Evolutionary conservation across 2,113 vertebrate genomes (phyloP).

Genomic region (Ophiodon elongatus): DNA sequence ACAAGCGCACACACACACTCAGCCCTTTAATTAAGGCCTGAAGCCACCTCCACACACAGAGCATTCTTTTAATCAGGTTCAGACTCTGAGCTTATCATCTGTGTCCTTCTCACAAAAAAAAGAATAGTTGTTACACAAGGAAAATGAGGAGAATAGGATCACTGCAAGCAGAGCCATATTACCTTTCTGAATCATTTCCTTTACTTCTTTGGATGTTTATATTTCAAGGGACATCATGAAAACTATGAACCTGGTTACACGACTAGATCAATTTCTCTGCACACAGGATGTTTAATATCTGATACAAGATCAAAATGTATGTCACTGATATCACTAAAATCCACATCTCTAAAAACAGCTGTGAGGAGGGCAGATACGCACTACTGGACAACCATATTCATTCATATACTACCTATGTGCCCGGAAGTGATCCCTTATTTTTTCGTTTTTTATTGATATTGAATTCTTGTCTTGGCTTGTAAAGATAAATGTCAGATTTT

Average conservation of each 20-base stretch:
- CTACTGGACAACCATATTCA: background rate
- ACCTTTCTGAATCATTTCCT: background rate
- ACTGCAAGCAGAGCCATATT: background rate
- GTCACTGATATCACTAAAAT: background rate
- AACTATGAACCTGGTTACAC: background rate
- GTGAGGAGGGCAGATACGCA: background rate
- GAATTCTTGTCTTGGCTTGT: background rate
- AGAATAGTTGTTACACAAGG: slow-evolving; percentile 24
- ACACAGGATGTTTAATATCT: background rate
- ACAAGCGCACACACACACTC: slow-evolving; percentile 29
- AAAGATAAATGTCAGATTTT: slow-evolving; percentile 66
- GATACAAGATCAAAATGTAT: background rate
- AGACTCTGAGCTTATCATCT: slow-evolving; percentile 58
- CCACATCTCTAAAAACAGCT: background rate
- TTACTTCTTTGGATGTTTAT: slow-evolving; percentile 5
- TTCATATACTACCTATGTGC: background rate
- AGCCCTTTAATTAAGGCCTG: slow-evolving; percentile 72
- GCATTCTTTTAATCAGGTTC: slow-evolving; percentile 68
- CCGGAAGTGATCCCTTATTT: background rate
- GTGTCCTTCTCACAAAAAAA: slow-evolving; percentile 37
- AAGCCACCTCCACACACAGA: slow-evolving; percentile 61
- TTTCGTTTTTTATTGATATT: slow-evolving; percentile 2
- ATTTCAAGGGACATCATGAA: background rate
- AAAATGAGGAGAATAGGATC: slow-evolving; percentile 41
- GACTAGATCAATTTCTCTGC: background rate